phyloP scores from a whole-genome alignment of 2,113 vertebrate genomes.

The Antechinus stuartii region DNA sequence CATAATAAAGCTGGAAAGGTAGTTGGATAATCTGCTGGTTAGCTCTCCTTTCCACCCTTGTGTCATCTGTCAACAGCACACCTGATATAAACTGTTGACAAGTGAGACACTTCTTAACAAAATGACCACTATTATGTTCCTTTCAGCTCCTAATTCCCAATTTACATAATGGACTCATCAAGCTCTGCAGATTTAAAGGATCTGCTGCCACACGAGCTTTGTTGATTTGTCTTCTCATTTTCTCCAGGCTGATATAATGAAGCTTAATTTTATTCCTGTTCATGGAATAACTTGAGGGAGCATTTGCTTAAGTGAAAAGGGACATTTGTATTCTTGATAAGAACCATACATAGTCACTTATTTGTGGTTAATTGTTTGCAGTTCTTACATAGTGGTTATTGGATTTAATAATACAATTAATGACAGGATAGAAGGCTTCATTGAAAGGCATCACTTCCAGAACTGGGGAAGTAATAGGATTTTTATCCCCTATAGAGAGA shows the following conservation, averaged over 20 bases:
- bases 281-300: conserved; percentile 61
- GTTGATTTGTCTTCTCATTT: conserved; percentile 73
- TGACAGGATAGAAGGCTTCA: neutral
- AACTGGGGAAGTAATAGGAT: neutral
- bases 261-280: conserved; percentile 64
- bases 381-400: neutral
- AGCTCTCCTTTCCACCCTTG: neutral
- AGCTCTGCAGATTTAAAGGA: conserved; percentile 70
- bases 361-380: conserved; percentile 28
- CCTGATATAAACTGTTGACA: neutral
- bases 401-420: neutral
- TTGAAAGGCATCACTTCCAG: neutral
- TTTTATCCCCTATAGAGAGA: neutral
- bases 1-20: neutral
- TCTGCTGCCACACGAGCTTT: conserved; percentile 64
- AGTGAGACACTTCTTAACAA: neutral
- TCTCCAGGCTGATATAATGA: conserved; percentile 61
- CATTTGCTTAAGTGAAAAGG: conserved; percentile 45
- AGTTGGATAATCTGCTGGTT: neutral
- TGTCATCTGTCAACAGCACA: neutral
- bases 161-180: conserved; percentile 70
- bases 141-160: conserved; percentile 67
- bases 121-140: conserved; percentile 46
- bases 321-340: conserved; percentile 46
- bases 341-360: conserved; percentile 34